phyloP scores from a whole-genome alignment of 2,797 vertebrate species.

The Ctenochaetus hawaiiensis region DNA sequence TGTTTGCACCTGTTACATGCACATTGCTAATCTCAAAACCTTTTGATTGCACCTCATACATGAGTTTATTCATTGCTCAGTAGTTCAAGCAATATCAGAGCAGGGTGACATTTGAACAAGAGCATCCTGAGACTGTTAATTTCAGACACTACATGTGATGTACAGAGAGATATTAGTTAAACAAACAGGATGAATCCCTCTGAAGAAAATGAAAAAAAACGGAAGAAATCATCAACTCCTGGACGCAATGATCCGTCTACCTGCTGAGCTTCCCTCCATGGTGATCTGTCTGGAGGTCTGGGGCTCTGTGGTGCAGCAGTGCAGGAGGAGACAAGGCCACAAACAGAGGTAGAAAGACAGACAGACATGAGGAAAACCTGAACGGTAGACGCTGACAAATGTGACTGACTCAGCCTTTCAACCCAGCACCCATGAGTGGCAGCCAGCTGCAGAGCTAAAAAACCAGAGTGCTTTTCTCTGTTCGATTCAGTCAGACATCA shows the following conservation, averaged over 20 bases:
- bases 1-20: too few relatives aligned
- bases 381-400: slow-evolving; percentile 16
- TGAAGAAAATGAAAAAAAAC: slow-evolving; percentile 8
- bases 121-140: neutral
- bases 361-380: slow-evolving; percentile 48
- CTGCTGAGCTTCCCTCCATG: slow-evolving; percentile 71
- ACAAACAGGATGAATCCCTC: slow-evolving; percentile 3
- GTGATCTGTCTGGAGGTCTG: slow-evolving; percentile 60
- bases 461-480: slow-evolving; percentile 34
- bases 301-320: slow-evolving; percentile 67
- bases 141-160: slow-evolving; percentile 38
- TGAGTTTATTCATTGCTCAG: neutral
- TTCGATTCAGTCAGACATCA: slow-evolving; percentile 44
- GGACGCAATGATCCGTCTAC: slow-evolving; percentile 67
- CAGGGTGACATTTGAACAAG: neutral
- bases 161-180: neutral
- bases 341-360: slow-evolving; percentile 49
- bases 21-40: too few relatives aligned
- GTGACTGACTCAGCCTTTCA: slow-evolving; percentile 8
- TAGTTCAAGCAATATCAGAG: neutral
- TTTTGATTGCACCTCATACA: too few relatives aligned
- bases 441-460: slow-evolving; percentile 21
- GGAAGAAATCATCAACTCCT: slow-evolving; percentile 33
- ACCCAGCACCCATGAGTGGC: slow-evolving; percentile 35
- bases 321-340: slow-evolving; percentile 24